Base-by-base conservation (phyloP, 2,888 invertebrate species). In the Drosophila siamana region DNA sequence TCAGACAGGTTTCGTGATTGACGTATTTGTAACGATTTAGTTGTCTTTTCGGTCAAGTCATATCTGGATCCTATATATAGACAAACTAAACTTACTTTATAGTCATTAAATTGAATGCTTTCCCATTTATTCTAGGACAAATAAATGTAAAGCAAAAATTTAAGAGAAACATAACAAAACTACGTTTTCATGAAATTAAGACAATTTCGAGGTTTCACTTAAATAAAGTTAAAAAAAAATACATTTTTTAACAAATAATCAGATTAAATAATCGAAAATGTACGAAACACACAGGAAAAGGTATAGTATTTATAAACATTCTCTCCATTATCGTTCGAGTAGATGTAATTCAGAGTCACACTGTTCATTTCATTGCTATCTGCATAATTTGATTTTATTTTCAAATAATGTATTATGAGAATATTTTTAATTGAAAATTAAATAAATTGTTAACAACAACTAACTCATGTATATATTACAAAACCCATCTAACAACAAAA, bases 201-300 rank as follows among this genome's bases (percentile, higher is more conserved):
- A 90, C 90, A 90, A 90, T 90, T 90, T 89, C 78, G 84, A 90
- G 90, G 90, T 90, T 90, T 90, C 90, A 90, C 78, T 74, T 80
- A 78, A 80, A 83, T 55, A 68, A 82, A 69, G 63, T 80, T 65
- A 70, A 67, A 63, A 66, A 68, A 52, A 40, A 50, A 54, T 41
- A 62, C 50, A 33, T 60, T 43, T 59, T 61, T 16, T 22, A 51
- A 62, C 47, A 46, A 61, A 41, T 66, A 65, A 57, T 56, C 46
- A 51, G 69, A 50, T 48, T 47, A 57, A 72, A 67, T 67, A 70
- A 41, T 22, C 16, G 19, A 60, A 54, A 43, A 59, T 15, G 52
- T 57, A 59, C 48, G 46, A 44, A 15, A 43, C 43, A 51, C 26
- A 56, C 40, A 40, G 15, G 47, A 30, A 55, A 59, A 30, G 8